Conservation (phyloP, 1,140 invertebrate genomes). For the Pygmarrhopalites habei region DNA sequence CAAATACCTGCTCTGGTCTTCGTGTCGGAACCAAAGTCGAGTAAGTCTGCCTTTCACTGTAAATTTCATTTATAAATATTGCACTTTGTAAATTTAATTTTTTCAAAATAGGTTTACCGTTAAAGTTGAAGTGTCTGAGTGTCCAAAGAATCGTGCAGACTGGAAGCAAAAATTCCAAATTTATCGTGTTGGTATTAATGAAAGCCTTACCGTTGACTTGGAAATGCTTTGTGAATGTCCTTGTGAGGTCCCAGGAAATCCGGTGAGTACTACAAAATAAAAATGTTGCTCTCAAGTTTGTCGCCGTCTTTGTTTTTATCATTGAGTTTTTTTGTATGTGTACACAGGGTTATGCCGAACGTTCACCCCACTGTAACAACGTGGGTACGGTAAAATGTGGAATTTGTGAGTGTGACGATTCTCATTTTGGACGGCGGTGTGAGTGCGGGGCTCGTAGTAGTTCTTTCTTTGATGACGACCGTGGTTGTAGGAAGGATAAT, state of each 20-base stretch:
- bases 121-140: constrained; percentile 49
- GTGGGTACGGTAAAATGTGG: constrained; percentile 61
- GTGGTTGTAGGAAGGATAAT: constrained; percentile 66
- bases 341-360: constrained; percentile 39
- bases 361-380: constrained; percentile 39
- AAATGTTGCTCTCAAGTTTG: no score
- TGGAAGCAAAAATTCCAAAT: constrained; percentile 78
- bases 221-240: constrained; percentile 85
- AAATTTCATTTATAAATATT: background rate
- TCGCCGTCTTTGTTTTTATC: no score
- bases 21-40: constrained; percentile 71
- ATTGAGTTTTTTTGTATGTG: background rate
- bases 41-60: constrained; percentile 41
- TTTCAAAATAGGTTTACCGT: constrained; percentile 27
- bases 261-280: constrained; percentile 41
- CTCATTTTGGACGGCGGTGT: constrained; percentile 73
- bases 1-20: constrained; percentile 76
- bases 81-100: no score
- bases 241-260: constrained; percentile 62
- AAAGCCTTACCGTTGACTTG: constrained; percentile 72
- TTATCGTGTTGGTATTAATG: constrained; percentile 86
- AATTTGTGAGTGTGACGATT: constrained; percentile 72
- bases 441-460: constrained; percentile 63
- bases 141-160: constrained; percentile 62
- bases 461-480: constrained; percentile 42